These are phyloP conservation scores for Peucedramus taeniatus DNA, from an alignment of 2,113 vertebrate genomes.

Conservation along the genomic window DNA sequence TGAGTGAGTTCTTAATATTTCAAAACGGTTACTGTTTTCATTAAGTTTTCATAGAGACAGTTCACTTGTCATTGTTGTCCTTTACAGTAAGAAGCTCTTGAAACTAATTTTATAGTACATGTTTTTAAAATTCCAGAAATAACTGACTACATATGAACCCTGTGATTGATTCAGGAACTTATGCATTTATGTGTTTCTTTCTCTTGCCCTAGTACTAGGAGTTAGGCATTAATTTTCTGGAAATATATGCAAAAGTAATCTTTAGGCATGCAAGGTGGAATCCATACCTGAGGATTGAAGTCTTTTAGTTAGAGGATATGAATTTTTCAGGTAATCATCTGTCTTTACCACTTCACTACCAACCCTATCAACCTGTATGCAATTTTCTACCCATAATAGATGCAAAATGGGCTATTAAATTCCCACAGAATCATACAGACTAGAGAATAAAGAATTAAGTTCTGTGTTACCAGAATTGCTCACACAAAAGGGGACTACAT, in stretches of 20 bases:
- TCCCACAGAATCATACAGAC: background rate
- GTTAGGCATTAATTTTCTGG: background rate
- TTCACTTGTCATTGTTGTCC: background rate
- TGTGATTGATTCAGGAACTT: rapidly evolving
- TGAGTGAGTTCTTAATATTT: constrained; percentile 26
- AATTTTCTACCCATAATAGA: background rate
- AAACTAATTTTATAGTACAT: background rate
- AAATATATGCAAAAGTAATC: background rate
- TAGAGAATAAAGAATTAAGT: background rate
- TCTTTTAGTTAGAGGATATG: background rate
- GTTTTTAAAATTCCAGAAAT: background rate
- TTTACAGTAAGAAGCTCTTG: background rate
- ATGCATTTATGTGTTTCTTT: background rate
- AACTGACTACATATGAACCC: background rate
- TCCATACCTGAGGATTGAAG: background rate
- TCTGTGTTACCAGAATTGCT: background rate
- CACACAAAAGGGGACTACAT: background rate
- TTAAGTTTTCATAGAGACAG: background rate
- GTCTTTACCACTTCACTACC: background rate
- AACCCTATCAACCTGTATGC: background rate
- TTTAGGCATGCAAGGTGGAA: background rate
- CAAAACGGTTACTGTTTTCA: background rate
- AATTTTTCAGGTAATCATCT: constrained; percentile 15
- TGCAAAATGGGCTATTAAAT: background rate
- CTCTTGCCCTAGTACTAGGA: background rate